Evolutionary conservation across 1,140 invertebrate species (phyloP).

Genomic region (Hylyphantes graminicola): DNA sequence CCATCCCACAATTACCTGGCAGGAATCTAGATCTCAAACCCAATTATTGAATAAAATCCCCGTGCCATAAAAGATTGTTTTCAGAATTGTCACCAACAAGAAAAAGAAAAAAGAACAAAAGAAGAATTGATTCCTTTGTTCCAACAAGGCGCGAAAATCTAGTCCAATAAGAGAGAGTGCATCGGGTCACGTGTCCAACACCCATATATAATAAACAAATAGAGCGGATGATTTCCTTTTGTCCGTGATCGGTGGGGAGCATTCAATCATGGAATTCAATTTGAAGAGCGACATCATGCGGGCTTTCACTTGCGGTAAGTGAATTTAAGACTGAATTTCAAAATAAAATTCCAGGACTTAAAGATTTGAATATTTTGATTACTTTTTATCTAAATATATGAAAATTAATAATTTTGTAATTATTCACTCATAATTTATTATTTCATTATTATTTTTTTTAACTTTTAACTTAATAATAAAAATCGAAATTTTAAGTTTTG

Average conservation of each 20-base stretch:
- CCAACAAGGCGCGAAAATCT: neutral
- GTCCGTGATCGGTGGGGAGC: neutral
- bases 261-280: slow-evolving; percentile 11
- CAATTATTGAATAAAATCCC: slow-evolving; percentile 43
- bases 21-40: slow-evolving; percentile 15
- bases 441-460: too few relatives aligned
- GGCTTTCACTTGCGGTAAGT: slow-evolving; percentile 27
- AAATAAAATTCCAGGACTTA: too few relatives aligned
- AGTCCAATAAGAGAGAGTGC: slow-evolving; percentile 45
- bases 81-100: neutral
- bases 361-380: too few relatives aligned
- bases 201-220: slow-evolving; percentile 55
- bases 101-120: slow-evolving; percentile 24
- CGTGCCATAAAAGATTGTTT: neutral
- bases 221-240: slow-evolving; percentile 42
- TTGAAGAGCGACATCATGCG: neutral
- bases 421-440: too few relatives aligned
- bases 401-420: too few relatives aligned
- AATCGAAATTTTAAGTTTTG: too few relatives aligned
- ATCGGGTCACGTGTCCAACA: slow-evolving; percentile 17
- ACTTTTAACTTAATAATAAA: too few relatives aligned
- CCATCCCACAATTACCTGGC: slow-evolving; percentile 8
- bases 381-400: too few relatives aligned
- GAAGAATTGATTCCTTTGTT: slow-evolving; percentile 21
- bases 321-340: too few relatives aligned